A percentile compares a stretch with the other conserved stretches of the same genome.
These are phyloP conservation scores for Operophtera brumata DNA, from an alignment of 2,888 invertebrate species.

Conservation along the genomic window DNA sequence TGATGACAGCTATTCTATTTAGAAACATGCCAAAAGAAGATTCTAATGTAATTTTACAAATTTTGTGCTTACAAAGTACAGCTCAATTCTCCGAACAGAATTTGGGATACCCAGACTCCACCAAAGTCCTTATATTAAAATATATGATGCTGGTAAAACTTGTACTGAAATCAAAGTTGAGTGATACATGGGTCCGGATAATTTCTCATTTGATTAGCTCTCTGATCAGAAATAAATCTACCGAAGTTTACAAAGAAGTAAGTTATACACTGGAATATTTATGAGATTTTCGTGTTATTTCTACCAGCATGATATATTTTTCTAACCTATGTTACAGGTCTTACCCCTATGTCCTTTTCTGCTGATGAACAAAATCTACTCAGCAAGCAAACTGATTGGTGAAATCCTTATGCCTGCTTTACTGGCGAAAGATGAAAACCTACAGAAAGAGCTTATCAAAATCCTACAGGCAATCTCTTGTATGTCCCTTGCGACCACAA, in stretches of 20 bases:
- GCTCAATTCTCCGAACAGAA: constrained; percentile 42
- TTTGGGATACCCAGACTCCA: constrained; percentile 37
- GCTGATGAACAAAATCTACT: constrained; percentile 53
- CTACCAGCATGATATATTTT: background rate
- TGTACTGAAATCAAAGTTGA: constrained; percentile 41
- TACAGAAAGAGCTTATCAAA: constrained; percentile 52
- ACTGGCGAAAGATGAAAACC: constrained; percentile 50
- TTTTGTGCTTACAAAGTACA: constrained; percentile 51
- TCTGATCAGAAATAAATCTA: constrained; percentile 46
- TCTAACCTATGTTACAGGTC: constrained; percentile 53
- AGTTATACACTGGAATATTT: constrained; percentile 20
- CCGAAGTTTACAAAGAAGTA: constrained; percentile 41
- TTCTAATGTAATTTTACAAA: constrained; percentile 42
- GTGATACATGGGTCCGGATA: constrained; percentile 48
- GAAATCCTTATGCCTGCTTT: constrained; percentile 69
- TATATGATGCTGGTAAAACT: constrained; percentile 49
- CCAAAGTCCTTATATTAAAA: constrained; percentile 48
- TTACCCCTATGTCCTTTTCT: constrained; percentile 58
- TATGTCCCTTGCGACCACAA: constrained; percentile 56
- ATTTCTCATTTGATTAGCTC: constrained; percentile 42
- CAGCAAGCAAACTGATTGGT: constrained; percentile 65
- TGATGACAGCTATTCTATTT: constrained; percentile 44
- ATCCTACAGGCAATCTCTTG: constrained; percentile 58
- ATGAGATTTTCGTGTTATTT: too few relatives aligned
- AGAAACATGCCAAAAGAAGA: constrained; percentile 42